These are phyloP conservation scores for Syrmaticus mikado DNA, from an alignment of 2,113 vertebrate genomes.

Conservation along the genomic window DNA sequence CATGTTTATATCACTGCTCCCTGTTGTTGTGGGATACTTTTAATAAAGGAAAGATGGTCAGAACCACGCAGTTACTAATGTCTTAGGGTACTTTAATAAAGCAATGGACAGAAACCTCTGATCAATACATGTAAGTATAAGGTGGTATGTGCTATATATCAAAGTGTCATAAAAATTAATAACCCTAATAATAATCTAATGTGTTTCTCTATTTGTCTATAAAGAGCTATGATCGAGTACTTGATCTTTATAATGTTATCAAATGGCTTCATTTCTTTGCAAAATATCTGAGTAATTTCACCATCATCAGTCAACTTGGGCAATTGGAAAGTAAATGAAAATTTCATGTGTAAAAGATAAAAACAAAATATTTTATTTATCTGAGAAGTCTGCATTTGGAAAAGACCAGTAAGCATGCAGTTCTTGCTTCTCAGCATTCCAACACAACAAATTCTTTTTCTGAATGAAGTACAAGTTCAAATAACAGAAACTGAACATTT, in stretches of 20 bases:
- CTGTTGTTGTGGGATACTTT: background rate
- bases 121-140: background rate
- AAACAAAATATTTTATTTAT: background rate
- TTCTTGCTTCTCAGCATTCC: background rate
- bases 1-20: background rate
- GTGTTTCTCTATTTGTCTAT: background rate
- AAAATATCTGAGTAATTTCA: background rate
- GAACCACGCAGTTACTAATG: background rate
- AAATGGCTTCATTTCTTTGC: background rate
- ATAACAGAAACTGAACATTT: background rate
- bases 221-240: background rate
- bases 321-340: constrained; percentile 15
- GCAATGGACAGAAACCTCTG: background rate
- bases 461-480: background rate
- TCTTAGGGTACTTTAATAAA: background rate
- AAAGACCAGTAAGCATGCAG: background rate
- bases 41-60: constrained; percentile 22
- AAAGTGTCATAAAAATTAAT: constrained; percentile 52
- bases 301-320: background rate
- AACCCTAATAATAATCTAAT: background rate
- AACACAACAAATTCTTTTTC: background rate
- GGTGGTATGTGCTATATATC: background rate
- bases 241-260: background rate
- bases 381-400: background rate
- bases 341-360: background rate